phyloP scores from a whole-genome alignment of 2,888 invertebrate species.

The Elysia crispata region DNA sequence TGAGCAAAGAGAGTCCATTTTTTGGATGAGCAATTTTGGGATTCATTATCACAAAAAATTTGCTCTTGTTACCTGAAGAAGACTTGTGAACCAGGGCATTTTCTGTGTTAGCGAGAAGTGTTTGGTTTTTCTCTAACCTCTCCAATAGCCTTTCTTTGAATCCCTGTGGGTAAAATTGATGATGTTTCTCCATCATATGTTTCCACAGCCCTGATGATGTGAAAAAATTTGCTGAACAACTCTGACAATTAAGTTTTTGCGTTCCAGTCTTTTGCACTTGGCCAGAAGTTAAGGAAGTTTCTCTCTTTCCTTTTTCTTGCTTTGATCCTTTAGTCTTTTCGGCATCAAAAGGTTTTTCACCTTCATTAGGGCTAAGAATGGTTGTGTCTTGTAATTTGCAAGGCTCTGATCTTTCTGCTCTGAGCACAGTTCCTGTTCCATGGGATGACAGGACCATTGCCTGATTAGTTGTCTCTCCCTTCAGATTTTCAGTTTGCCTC shows the following conservation, averaged over 20 bases:
- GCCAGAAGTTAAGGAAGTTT: too few relatives aligned
- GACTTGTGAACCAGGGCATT: constrained; percentile 1
- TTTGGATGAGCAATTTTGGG: constrained; percentile 41
- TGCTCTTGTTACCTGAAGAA: constrained; percentile 28
- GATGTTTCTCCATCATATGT: constrained; percentile 45
- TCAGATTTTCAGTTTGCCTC: background rate
- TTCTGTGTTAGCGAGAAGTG: constrained; percentile 31
- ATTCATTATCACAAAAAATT: constrained; percentile 41
- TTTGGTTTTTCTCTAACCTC: constrained; percentile 37
- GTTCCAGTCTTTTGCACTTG: too few relatives aligned
- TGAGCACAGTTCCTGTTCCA: background rate
- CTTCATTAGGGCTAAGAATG: constrained; percentile 21
- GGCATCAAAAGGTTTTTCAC: constrained; percentile 19
- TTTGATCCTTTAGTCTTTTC: constrained; percentile 13
- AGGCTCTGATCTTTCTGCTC: background rate
- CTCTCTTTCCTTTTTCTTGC: constrained; percentile 10
- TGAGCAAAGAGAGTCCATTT: constrained; percentile 26
- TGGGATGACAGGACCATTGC: background rate
- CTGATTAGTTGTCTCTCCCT: background rate
- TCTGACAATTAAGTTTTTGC: constrained; percentile 39
- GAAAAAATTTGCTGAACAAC: constrained; percentile 34
- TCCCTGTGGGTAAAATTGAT: constrained; percentile 40
- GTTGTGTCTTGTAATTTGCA: background rate
- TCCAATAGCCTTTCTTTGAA: constrained; percentile 34
- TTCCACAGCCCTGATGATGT: constrained; percentile 48